A percentile compares a stretch with the other conserved stretches of the same genome.
phyloP scores from a whole-genome alignment of 2,113 vertebrate species.

The Heterochromis multidens region DNA sequence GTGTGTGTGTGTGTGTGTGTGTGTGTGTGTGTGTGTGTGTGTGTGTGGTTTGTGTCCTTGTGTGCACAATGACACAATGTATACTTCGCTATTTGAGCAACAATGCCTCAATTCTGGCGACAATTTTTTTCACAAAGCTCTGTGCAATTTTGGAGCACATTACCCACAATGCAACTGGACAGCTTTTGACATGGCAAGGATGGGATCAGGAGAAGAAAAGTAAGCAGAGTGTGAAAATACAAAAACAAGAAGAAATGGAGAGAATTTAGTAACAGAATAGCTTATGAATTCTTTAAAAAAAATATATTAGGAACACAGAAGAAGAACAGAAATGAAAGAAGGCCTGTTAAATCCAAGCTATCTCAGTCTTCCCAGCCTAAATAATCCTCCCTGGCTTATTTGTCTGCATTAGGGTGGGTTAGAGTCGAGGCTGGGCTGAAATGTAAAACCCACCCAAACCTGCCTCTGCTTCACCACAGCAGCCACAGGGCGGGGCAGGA shows the following conservation, averaged over 20 bases:
- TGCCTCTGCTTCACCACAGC: conserved; percentile 37
- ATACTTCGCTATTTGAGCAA: conserved; percentile 21
- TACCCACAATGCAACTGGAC: background rate
- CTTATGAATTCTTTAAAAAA: background rate
- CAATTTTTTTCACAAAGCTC: background rate
- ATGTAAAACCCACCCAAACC: conserved; percentile 46
- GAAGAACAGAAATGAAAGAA: background rate
- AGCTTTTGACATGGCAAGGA: background rate
- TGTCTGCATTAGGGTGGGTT: conserved; percentile 14
- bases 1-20: background rate
- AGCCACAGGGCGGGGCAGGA: conserved; percentile 39
- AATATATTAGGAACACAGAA: background rate
- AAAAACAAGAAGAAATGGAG: background rate
- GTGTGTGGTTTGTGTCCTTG: background rate
- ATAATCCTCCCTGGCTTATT: conserved; percentile 17
- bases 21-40: background rate
- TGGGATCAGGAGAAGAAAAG: accelerated
- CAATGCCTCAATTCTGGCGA: background rate
- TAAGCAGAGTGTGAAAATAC: background rate
- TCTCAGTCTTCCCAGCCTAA: conserved; percentile 3
- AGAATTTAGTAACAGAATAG: background rate
- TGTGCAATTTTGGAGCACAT: background rate
- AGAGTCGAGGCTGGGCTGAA: conserved; percentile 22
- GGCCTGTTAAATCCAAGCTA: background rate
- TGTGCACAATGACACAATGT: conserved; percentile 8